Evolutionary conservation across 2,888 invertebrate species (phyloP).

Genomic region (Troides aeacus): DNA sequence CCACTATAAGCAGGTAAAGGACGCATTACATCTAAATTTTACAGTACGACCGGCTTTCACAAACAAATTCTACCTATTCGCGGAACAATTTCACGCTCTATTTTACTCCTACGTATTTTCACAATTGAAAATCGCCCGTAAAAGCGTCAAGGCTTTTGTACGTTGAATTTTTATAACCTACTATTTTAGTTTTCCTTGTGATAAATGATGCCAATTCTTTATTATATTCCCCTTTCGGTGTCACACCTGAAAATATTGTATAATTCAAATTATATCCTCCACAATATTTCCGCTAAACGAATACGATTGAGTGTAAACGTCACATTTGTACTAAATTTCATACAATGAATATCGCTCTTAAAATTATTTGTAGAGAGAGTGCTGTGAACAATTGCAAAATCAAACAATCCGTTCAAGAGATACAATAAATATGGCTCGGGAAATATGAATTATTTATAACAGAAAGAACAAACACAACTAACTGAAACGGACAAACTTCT

Average conservation of each 20-base stretch:
- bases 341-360: not conserved
- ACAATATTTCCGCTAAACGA: conserved; percentile 6
- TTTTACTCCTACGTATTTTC: conserved; percentile 70
- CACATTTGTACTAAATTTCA: not conserved
- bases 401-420: conserved; percentile 17
- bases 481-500: conserved; percentile 36
- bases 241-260: conserved; percentile 40
- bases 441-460: conserved; percentile 33
- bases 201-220: conserved; percentile 64
- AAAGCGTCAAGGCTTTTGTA: conserved; percentile 56
- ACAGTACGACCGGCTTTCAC: conserved; percentile 57
- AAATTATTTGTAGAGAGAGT: conserved; percentile 3
- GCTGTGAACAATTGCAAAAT: conserved; percentile 14
- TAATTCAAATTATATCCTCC: conserved; percentile 22
- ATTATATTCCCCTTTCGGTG: conserved; percentile 56
- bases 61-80: conserved; percentile 73
- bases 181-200: conserved; percentile 58
- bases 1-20: conserved; percentile 50
- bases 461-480: conserved; percentile 31
- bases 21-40: conserved; percentile 61
- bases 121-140: conserved; percentile 66
- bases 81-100: conserved; percentile 74
- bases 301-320: conserved; percentile 2
- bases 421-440: conserved; percentile 21
- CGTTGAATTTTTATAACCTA: conserved; percentile 60